Conservation (phyloP, 1,140 invertebrate species). For the Sitobion miscanthi region DNA sequence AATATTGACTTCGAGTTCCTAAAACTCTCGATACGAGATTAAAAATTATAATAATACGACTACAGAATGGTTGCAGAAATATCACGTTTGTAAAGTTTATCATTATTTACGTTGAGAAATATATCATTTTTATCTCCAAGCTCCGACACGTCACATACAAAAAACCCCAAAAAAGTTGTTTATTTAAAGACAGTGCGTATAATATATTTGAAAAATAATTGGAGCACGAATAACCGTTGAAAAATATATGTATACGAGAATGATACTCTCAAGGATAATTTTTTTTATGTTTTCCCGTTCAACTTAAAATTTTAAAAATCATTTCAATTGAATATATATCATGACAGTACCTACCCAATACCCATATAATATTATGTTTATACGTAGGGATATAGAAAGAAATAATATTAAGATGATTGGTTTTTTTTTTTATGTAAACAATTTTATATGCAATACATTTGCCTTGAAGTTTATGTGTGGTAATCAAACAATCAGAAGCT, state of each 20-base stretch:
- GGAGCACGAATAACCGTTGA: background rate
- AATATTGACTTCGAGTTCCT: background rate
- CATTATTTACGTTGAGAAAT: background rate
- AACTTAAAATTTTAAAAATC: background rate
- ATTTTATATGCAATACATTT: background rate
- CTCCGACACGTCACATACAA: conserved; percentile 13
- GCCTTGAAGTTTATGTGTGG: background rate
- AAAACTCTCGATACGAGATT: background rate
- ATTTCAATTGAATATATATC: background rate
- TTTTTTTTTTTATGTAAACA: background rate
- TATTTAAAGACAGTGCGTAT: background rate
- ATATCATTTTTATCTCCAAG: conserved; percentile 14
- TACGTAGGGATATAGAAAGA: background rate
- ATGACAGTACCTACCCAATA: background rate
- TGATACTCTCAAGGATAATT: background rate
- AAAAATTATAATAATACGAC: conserved; percentile 2
- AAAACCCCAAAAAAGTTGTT: background rate
- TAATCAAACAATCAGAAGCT: background rate
- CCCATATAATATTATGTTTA: background rate
- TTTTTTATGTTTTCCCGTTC: background rate
- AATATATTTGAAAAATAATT: conserved; percentile 30
- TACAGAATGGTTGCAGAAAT: background rate
- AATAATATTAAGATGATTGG: background rate
- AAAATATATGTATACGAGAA: background rate
- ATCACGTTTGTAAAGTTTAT: conserved; percentile 13